Base-by-base conservation (phyloP, 2,888 invertebrate genomes). In the Julus scanicus region DNA sequence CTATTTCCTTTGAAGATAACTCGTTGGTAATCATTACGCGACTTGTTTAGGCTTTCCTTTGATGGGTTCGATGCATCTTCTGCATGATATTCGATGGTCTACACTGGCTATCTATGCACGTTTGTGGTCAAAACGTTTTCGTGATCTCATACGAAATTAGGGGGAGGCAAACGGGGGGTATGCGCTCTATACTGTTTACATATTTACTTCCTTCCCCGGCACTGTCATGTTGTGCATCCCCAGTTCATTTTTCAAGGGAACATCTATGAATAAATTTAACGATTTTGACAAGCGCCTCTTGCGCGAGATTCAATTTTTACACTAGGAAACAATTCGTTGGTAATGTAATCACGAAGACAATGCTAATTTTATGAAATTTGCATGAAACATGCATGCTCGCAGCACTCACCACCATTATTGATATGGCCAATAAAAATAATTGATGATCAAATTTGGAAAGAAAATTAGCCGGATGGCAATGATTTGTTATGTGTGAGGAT, bases 1-100 rank as follows among this genome's bases (percentile, higher is more conserved):
- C 63, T 63, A 63, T 63, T 63, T 63, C 63, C 63, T 63, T 63
- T 63, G 63, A 63, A 63, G 63, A 63, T 63, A 63, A 63, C 63
- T 63, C 63, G 63, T 63, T 63, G 63, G 63, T 63, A 63, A 63
- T 63, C 63, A 63, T 63, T 63, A 63, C 63, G 63, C 63, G 63
- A 63, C 63, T 63, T 63, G 63, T 63, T 63, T 63, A 63, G 63
- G 63, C 63, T 63, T n/a, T 63, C 63, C 63, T 63, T 20, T 63
- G 63, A 63, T 63, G 63, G 63, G n/a, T 63, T 63, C 20, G 63
- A 63, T 63, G 63, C 63, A 63, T 63, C 20, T 63, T n/a, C 9
- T 63, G 63, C 63, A 63, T 63, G 63, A 63, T n/a, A 20, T 20
- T 63, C 63, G n/a, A 20, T 63, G 63, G 63, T 63, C 63, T 8